phyloP scores from a whole-genome alignment of 2,888 invertebrate species.

The Hypercompe scribonia region DNA sequence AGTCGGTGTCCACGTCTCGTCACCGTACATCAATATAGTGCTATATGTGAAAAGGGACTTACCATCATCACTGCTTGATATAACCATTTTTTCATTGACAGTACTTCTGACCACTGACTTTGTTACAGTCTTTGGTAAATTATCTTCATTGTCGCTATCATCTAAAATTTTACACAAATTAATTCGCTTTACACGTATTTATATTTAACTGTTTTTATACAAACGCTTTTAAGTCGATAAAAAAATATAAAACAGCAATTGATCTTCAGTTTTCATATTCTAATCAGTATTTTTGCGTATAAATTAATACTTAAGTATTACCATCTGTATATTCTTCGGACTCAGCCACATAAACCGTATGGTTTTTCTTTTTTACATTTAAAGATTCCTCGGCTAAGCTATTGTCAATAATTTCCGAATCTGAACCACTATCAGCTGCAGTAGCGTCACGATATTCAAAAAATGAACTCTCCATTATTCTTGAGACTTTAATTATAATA shows the following conservation, averaged over 20 bases:
- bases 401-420: conserved; percentile 74
- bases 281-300: neutral
- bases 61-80: conserved; percentile 77
- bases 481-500: conserved; percentile 24
- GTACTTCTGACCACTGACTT: conserved; percentile 57
- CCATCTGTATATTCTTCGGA: conserved; percentile 76
- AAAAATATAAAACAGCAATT: neutral
- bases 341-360: conserved; percentile 76
- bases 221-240: neutral
- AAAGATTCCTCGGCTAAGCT: conserved; percentile 67
- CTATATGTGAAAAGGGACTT: conserved; percentile 26
- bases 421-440: conserved; percentile 66
- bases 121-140: conserved; percentile 28
- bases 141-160: conserved; percentile 55
- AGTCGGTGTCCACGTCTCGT: too few species aligned
- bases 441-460: conserved; percentile 76
- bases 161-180: conserved; percentile 49
- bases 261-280: neutral
- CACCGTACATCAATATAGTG: too few species aligned
- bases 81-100: conserved; percentile 52
- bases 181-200: neutral
- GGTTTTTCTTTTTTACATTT: conserved; percentile 67
- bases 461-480: conserved; percentile 76
- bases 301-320: conserved; percentile 35
- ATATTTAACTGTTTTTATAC: neutral